Conservation (phyloP, 1,140 invertebrate genomes). For the Neodiprion pinetum region DNA sequence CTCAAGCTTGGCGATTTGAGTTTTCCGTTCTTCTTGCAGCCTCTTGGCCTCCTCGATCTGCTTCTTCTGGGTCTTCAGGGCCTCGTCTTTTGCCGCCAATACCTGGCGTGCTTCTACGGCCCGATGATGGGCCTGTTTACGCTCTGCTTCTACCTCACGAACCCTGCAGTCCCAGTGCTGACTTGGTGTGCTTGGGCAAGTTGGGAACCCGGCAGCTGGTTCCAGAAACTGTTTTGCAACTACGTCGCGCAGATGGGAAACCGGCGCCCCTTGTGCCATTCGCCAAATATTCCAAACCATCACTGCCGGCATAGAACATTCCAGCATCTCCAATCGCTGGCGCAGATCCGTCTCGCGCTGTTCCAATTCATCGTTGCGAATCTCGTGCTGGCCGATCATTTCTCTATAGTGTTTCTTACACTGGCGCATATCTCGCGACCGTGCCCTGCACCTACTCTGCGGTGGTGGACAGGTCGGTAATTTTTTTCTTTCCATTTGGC, state of each 20-base stretch:
- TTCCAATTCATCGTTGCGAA: slow-evolving; percentile 65
- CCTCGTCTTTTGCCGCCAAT: slow-evolving; percentile 37
- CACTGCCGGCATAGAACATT: slow-evolving; percentile 70
- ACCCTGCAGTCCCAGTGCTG: slow-evolving; percentile 44
- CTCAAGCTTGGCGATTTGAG: slow-evolving; percentile 30
- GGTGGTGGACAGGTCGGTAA: slow-evolving; percentile 6
- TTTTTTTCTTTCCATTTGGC: slow-evolving; percentile 18
- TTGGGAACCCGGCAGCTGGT: slow-evolving; percentile 18
- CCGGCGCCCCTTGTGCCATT: slow-evolving; percentile 27
- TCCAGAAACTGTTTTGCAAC: slow-evolving; percentile 42
- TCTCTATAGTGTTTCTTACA: slow-evolving; percentile 41
- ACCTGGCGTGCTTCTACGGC: slow-evolving; percentile 39
- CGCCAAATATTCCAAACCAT: slow-evolving; percentile 68
- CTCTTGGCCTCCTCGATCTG: slow-evolving; percentile 36
- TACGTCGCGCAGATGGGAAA: slow-evolving; percentile 23
- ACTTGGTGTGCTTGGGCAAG: slow-evolving; percentile 37
- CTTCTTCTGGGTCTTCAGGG: slow-evolving; percentile 29
- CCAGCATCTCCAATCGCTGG: slow-evolving; percentile 67
- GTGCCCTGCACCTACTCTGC: slow-evolving; percentile 16
- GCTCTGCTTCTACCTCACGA: slow-evolving; percentile 44
- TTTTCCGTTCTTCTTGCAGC: slow-evolving; percentile 30
- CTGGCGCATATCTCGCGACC: slow-evolving; percentile 17
- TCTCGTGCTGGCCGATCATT: slow-evolving; percentile 66
- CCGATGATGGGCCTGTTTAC: slow-evolving; percentile 40
- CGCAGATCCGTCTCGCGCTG: slow-evolving; percentile 66